These are phyloP conservation scores for Gnathonemus longibarbis DNA, from an alignment of 2,113 vertebrate species.

Conservation along the genomic window DNA sequence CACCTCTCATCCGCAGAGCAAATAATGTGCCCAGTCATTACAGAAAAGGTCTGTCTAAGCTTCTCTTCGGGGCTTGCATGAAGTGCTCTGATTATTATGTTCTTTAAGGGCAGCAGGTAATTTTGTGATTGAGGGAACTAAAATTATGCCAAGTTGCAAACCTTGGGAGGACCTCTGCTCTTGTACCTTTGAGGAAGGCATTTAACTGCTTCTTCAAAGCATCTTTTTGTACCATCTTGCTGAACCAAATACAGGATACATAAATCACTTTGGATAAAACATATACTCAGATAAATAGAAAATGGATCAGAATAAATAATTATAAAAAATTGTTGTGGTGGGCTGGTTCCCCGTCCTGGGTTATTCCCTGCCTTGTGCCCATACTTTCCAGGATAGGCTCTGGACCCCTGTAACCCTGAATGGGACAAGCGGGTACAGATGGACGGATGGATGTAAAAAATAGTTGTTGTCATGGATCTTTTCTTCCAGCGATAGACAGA, in stretches of 20 bases:
- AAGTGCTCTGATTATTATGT: background rate
- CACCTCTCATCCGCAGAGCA: slow-evolving; percentile 46
- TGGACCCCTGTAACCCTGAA: background rate
- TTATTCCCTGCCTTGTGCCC: background rate
- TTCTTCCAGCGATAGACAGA: background rate
- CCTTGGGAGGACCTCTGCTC: background rate
- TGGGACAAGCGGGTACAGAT: background rate
- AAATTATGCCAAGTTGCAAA: background rate
- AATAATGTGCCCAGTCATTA: slow-evolving; percentile 22
- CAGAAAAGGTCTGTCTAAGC: background rate
- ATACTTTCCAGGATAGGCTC: background rate
- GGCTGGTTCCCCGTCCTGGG: background rate
- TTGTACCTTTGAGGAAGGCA: background rate
- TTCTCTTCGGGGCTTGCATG: background rate
- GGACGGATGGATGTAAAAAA: background rate
- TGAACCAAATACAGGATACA: background rate
- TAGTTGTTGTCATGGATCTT: background rate
- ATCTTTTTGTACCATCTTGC: background rate
- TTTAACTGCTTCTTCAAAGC: background rate
- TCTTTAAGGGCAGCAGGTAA: background rate
- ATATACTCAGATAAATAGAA: background rate
- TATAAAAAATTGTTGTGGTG: background rate
- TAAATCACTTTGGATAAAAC: background rate
- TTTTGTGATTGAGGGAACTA: background rate
- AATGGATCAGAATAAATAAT: background rate